Evolutionary conservation across 2,113 vertebrate species (phyloP), one percentile per base, ranked within the genome.

Genomic region (Hystrix cristata): DNA sequence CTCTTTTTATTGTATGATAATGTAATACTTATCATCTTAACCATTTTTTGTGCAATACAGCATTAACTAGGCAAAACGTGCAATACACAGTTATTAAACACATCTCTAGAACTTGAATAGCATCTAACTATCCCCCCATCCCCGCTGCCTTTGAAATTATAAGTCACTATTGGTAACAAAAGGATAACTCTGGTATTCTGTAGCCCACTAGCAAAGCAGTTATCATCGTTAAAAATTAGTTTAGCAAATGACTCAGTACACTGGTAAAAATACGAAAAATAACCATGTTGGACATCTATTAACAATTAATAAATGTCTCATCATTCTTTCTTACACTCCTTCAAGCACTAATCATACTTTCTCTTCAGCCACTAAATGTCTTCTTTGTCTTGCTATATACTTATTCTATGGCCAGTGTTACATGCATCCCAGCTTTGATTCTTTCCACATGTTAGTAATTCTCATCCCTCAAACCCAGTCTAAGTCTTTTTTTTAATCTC

Each of bases 211-310:
- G 53, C 43, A 72, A 71, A 85, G 5, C 1, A 79, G 14, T 5
- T 55, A 15, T 55, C 53, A 55, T 11, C 62, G 60, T 60, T 12
- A 76, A 4, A 78, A 46, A 51, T 67, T 34, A 76, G 18, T 59
- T 65, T 31, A 59, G 38, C n/a, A 67, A 82, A 34, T 31, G 3
- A 51, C 25, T 53, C 67, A n/a, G 23, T 13, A 3, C 43, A 46
- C 13, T 48, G 10, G 27, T 25, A 78, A 93, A 93, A 89, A 79
- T n/a, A 27, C 43, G 38, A 69, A 85, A 78, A 90, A 25, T 21
- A 48, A 48, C n/a, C 46, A 53, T 31, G 51, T 46, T 46, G 27
- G n/a, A 19, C 19, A 1, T 31, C 55, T 82, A 9, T 14, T 46
- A 55, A 53, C 34, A 60, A 21, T 34, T 51, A n/a, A n/a, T 46